Evolutionary conservation across 2,797 vertebrate genomes (phyloP).

Genomic region (Psittacula echo): DNA sequence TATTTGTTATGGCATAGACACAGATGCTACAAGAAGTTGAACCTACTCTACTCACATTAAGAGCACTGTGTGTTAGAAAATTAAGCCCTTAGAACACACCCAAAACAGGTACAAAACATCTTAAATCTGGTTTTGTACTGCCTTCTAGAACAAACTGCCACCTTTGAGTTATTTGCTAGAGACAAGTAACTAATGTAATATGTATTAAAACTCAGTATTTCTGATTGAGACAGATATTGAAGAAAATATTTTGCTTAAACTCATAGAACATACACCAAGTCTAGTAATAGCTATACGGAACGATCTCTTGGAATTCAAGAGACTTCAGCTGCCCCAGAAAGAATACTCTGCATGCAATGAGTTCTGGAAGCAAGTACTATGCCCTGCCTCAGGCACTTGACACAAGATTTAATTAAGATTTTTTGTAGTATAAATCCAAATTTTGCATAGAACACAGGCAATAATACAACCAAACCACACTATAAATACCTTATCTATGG

Average conservation of each 20-base stretch:
- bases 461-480: not conserved
- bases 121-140: not conserved
- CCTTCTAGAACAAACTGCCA: not conserved
- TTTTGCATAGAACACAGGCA: not conserved
- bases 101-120: not conserved
- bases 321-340: not conserved
- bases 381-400: not conserved
- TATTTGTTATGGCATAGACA: not conserved
- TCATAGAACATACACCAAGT: not conserved
- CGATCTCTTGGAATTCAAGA: not conserved
- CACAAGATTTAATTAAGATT: not conserved
- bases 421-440: not conserved
- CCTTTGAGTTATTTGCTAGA: not conserved
- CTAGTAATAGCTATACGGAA: not conserved
- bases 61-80: not conserved
- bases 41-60: not conserved
- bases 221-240: not conserved
- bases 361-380: not conserved
- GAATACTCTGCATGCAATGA: fast-evolving
- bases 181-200: not conserved
- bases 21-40: not conserved
- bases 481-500: constrained; percentile 84
- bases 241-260: not conserved
- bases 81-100: not conserved
- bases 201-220: not conserved